Percentiles rank a stretch among this genome's conserved stretches.
Conservation (phyloP, 37 sponge, comb jelly and placozoan species). For the Theonella swinhoei region DNA sequence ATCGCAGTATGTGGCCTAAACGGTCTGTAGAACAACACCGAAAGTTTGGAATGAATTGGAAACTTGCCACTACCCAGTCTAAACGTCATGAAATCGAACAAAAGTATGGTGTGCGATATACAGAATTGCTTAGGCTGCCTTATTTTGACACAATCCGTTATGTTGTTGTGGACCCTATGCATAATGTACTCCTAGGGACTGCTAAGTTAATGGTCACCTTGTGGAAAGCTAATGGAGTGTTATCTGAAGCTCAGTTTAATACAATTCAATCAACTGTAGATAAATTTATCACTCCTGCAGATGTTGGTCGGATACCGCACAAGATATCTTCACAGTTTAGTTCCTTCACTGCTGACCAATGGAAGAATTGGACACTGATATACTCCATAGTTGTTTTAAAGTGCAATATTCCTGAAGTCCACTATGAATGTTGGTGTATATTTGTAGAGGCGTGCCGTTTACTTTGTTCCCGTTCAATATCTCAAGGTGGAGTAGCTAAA, state of each 20-base stretch:
- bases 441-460: slow-evolving; percentile 37
- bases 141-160: slow-evolving; percentile 46
- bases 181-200: slow-evolving; percentile 48
- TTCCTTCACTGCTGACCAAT: slow-evolving; percentile 50
- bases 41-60: neutral
- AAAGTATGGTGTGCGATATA: slow-evolving; percentile 42
- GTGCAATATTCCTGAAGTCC: neutral
- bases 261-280: slow-evolving; percentile 27
- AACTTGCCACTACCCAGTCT: slow-evolving; percentile 4
- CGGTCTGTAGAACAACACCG: slow-evolving; percentile 7
- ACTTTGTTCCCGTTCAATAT: neutral
- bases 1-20: slow-evolving; percentile 22
- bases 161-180: slow-evolving; percentile 65
- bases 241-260: neutral
- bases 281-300: slow-evolving; percentile 2
- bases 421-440: slow-evolving; percentile 29
- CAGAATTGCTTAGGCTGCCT: slow-evolving; percentile 29
- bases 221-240: slow-evolving; percentile 20
- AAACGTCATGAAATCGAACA: slow-evolving; percentile 12
- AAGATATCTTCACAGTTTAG: slow-evolving; percentile 27
- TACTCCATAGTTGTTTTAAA: slow-evolving; percentile 18
- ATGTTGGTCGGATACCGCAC: slow-evolving; percentile 24
- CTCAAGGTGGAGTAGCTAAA: neutral
- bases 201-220: slow-evolving; percentile 29
- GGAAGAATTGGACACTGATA: slow-evolving; percentile 14